phyloP scores from a whole-genome alignment of 2,797 vertebrate genomes.

The Hypotaenidia okinawae region DNA sequence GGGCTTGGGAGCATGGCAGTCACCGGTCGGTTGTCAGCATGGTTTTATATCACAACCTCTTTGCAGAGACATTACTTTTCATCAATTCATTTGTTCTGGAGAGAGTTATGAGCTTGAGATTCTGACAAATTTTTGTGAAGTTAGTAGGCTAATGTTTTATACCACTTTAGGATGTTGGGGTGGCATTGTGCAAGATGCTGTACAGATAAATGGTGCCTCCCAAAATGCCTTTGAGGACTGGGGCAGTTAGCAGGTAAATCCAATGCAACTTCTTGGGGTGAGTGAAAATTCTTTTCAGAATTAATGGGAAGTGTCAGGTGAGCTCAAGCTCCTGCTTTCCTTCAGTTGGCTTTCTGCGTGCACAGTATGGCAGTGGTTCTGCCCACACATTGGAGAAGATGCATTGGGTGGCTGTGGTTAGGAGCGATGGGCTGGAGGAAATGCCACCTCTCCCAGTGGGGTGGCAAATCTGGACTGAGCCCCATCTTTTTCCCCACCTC shows the following conservation, averaged over 20 bases:
- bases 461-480: neutral
- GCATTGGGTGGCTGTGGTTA: neutral
- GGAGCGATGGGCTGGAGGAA: neutral
- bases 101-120: neutral
- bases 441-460: neutral
- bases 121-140: neutral
- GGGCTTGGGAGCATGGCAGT: neutral
- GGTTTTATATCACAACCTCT: neutral
- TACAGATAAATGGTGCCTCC: rapidly evolving
- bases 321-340: neutral
- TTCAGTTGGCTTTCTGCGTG: neutral
- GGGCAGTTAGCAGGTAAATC: neutral
- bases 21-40: neutral
- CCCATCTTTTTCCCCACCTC: neutral
- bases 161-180: neutral
- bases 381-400: neutral
- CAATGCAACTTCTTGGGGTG: neutral
- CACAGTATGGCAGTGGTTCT: neutral
- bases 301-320: neutral
- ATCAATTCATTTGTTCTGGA: neutral
- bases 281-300: neutral
- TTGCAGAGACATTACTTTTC: neutral
- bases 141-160: neutral
- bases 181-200: neutral
- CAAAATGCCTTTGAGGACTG: neutral